Conservation (phyloP, 2,113 vertebrate species). For the Mustelus asterias region DNA sequence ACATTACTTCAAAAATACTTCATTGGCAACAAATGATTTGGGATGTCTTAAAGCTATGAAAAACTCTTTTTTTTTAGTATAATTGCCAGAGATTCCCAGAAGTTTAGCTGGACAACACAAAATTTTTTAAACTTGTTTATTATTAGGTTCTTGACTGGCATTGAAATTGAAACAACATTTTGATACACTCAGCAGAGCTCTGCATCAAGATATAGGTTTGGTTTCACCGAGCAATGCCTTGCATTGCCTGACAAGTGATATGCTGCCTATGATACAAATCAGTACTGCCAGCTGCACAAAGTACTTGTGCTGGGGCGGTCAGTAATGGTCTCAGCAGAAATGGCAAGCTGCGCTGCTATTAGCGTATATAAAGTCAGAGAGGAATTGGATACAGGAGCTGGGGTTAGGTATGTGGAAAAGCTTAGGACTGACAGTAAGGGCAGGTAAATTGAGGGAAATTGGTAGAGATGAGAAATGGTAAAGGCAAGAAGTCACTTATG, state of each 20-base stretch:
- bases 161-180: neutral
- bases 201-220: neutral
- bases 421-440: neutral
- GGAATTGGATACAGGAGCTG: neutral
- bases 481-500: too few relatives aligned
- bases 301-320: neutral
- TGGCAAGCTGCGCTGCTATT: neutral
- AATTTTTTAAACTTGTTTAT: neutral
- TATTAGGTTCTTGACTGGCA: neutral
- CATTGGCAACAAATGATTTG: too few relatives aligned
- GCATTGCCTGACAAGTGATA: neutral
- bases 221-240: neutral
- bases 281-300: neutral
- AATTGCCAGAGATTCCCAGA: neutral
- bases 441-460: neutral
- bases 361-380: neutral
- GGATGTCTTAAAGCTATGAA: neutral
- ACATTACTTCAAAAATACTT: neutral
- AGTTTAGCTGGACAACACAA: neutral
- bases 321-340: neutral
- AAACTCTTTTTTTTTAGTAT: neutral
- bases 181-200: neutral
- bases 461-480: too few relatives aligned
- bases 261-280: neutral
- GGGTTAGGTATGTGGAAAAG: neutral